Evolutionary conservation across 2,797 vertebrate genomes (phyloP), one percentile per base, ranked within the genome.

Genomic region (Liparis tanakae): DNA sequence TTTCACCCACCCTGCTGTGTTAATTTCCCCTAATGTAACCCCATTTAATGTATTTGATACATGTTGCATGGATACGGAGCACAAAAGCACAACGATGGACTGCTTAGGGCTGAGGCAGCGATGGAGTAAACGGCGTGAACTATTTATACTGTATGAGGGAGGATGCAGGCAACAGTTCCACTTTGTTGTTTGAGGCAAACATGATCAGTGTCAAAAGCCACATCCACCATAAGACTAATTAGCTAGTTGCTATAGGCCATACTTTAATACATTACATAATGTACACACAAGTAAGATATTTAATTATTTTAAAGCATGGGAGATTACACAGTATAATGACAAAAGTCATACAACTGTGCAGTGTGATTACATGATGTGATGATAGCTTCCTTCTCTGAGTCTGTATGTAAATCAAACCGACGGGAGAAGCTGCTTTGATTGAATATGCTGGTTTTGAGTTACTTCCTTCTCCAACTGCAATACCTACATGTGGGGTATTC

Each of bases 41-140:
- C 13, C 5, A 14, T 37, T 12, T 60, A 55, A 67, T 64, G 72
- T 76, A 7, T 51, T 41, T 64, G 25, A 53, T 65, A 13, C 67
- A 36, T 84, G 76, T 74, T 72, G 30, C 66, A 69, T 13, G 36
- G 30, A 69, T 67, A 57, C 56, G 30, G 4, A 44, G n/a, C 44
- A 70, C 41, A 17, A 9, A 39, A 56, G 10, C 43, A 50, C 44
- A 66, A 56, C 62, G 36, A 65, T 14, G 39, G 53, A 69, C 59
- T 20, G 15, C 55, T 51, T 37, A 75, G 64, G 65, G 64, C 59
- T 37, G 73, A 60, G 65, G 64, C 59, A 85, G 50, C 58, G 57
- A 36, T 34, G 30, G 77, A 71, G 70, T 79, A 85, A 87, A 80
- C 71, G 72, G n/a, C 3, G 9, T 88, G 22, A 85, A 76, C 84